Base-by-base conservation (phyloP, 1,140 invertebrate species). In the Scaptomyza hsui region DNA sequence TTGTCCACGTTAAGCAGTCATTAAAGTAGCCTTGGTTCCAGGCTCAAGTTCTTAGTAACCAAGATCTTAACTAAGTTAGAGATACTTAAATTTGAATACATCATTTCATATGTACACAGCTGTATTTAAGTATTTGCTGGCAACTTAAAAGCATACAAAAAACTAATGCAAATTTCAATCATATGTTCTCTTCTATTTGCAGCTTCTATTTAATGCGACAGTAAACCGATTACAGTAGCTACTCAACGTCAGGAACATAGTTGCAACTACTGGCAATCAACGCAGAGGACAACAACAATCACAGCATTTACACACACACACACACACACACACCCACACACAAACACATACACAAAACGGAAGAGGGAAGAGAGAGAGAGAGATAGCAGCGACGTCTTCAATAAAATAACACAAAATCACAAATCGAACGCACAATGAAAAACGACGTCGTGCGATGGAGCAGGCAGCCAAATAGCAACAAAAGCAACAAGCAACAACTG, bases 361-460 rank as follows among this genome's bases (percentile, higher is more conserved):
- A 45, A 21, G 26, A 35, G 13, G 26, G 9, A 29, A 29, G 26
- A 7, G 13, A 13, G 15, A 49, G 29, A n/a, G 10, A 2, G 13
- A 41, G 26, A 32, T 41, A 63, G 32, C 42, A 47, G 70, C 59
- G 39, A 62, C 61, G 62, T 45, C 63, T 21, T 32, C 39, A 35
- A 44, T 62, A 70, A 52, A 72, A 55, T 61, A 72, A 55, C 29
- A 69, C 60, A 69, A 78, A 88, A 29, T n/a, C n/a, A n/a, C n/a
- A n/a, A n/a, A n/a, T 80, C 69, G 61, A 65, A 86, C 86, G 82
- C 94, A 52, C 83, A 90, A 91, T 91, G 89, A 89, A 89, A 88
- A 90, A 91, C 89, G 89, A 90, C 85, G 89, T 90, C 61, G 89
- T 90, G 67, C 89, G 89, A 89, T 91, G 89, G 89, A 89, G 75